Evolutionary conservation across 1,140 invertebrate species (phyloP).

Genomic region (Dryas iulia): DNA sequence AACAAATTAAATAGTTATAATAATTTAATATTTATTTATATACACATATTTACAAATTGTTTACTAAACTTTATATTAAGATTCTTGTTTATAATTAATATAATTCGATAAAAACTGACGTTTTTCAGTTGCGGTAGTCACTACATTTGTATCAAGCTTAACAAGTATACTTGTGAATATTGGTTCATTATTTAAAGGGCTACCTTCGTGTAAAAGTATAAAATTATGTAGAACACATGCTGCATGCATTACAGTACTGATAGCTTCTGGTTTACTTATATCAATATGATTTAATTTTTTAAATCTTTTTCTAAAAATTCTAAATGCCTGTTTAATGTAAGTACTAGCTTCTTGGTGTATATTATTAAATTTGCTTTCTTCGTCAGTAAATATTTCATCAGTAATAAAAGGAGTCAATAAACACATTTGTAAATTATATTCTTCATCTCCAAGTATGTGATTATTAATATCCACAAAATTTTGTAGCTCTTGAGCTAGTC

Average conservation of each 20-base stretch:
- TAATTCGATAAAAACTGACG: constrained; percentile 72
- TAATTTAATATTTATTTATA: no score
- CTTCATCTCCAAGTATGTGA: constrained; percentile 64
- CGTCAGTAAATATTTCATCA: constrained; percentile 55
- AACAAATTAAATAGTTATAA: constrained; percentile 2
- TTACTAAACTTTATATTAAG: background rate
- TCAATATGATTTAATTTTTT: constrained; percentile 65
- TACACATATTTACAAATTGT: no score
- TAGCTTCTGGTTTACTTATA: constrained; percentile 49
- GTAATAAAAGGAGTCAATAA: constrained; percentile 66
- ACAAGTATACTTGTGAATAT: constrained; percentile 58
- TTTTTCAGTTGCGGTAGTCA: constrained; percentile 62
- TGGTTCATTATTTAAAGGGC: constrained; percentile 58
- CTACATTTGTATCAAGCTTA: constrained; percentile 58
- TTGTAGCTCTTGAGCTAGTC: constrained; percentile 53
- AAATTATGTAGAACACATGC: constrained; percentile 72
- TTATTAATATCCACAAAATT: constrained; percentile 68
- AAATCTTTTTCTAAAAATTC: constrained; percentile 61
- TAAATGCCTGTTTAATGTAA: constrained; percentile 68
- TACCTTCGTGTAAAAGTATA: constrained; percentile 65
- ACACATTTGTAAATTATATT: constrained; percentile 65
- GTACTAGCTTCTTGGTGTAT: constrained; percentile 58
- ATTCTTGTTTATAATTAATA: constrained; percentile 62
- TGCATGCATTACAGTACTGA: constrained; percentile 51
- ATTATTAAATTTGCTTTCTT: constrained; percentile 74